Percentiles rank a stretch among this genome's conserved stretches.
Conservation (phyloP, 1,140 invertebrate genomes). For the Hetaerina americana region DNA sequence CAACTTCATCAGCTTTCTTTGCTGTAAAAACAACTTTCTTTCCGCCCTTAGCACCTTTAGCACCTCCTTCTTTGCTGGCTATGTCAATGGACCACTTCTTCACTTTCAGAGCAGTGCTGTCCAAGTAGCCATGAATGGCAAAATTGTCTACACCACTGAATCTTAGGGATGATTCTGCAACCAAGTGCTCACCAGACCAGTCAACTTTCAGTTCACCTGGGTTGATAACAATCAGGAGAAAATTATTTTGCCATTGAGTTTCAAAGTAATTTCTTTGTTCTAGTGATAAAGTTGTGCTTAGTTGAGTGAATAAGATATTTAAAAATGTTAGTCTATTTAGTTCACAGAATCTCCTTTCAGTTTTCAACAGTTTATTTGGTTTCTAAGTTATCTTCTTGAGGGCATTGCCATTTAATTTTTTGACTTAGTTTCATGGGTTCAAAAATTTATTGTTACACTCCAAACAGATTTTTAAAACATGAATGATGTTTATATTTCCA, state of each 20-base stretch:
- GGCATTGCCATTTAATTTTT: too few species aligned
- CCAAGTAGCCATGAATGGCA: slow-evolving; percentile 41
- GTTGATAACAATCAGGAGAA: slow-evolving; percentile 32
- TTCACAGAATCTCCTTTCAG: too few species aligned
- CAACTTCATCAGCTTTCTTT: slow-evolving; percentile 45
- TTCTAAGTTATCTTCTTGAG: too few species aligned
- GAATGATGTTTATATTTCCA: too few species aligned
- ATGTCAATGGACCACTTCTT: slow-evolving; percentile 51
- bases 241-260: slow-evolving; percentile 17
- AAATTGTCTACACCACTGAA: slow-evolving; percentile 49
- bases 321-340: too few species aligned
- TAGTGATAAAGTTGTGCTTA: too few species aligned
- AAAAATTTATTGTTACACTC: too few species aligned
- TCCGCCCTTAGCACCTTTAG: slow-evolving; percentile 31
- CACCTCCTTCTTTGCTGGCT: slow-evolving; percentile 35
- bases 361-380: too few species aligned
- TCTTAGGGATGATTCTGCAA: slow-evolving; percentile 36
- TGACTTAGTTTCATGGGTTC: too few species aligned
- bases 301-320: too few species aligned
- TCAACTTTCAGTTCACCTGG: slow-evolving; percentile 26
- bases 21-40: slow-evolving; percentile 46
- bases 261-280: too few species aligned
- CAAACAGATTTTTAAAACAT: too few species aligned
- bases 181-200: slow-evolving; percentile 14
- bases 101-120: slow-evolving; percentile 47